Evolutionary conservation across 2,888 invertebrate genomes (phyloP).

Genomic region (Amitus sp.): DNA sequence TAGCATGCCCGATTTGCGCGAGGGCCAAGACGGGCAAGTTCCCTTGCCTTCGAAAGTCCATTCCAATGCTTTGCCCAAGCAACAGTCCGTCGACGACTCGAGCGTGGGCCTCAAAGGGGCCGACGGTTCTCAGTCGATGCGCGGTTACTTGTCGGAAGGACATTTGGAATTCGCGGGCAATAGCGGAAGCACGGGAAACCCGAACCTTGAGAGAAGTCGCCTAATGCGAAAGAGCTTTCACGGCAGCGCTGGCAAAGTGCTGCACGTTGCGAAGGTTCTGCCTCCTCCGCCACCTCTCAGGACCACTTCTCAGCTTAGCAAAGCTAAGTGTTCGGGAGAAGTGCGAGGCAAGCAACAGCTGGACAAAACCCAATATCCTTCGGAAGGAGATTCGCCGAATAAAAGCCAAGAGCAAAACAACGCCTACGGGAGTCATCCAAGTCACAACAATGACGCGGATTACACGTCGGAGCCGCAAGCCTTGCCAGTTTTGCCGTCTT

Average conservation of each 20-base stretch:
- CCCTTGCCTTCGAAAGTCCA: slow-evolving; percentile 49
- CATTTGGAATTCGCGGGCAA: slow-evolving; percentile 79
- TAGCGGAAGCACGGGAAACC: slow-evolving; percentile 73
- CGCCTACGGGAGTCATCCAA: slow-evolving; percentile 58
- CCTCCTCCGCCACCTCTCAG: slow-evolving; percentile 87
- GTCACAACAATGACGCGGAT: slow-evolving; percentile 51
- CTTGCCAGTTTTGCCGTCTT: slow-evolving; percentile 71
- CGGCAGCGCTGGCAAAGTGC: slow-evolving; percentile 82
- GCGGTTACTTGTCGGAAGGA: slow-evolving; percentile 88
- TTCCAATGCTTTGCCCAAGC: slow-evolving; percentile 56
- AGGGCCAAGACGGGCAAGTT: slow-evolving; percentile 75
- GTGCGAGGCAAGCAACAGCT: slow-evolving; percentile 59
- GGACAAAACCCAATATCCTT: slow-evolving; percentile 48
- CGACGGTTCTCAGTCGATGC: slow-evolving; percentile 73
- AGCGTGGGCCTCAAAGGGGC: slow-evolving; percentile 74
- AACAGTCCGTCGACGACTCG: slow-evolving; percentile 77
- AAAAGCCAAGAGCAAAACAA: slow-evolving; percentile 64
- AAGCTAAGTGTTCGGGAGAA: slow-evolving; percentile 72
- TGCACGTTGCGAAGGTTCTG: slow-evolving; percentile 85
- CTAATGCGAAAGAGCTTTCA: slow-evolving; percentile 91
- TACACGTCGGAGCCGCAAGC: slow-evolving; percentile 71
- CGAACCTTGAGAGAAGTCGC: slow-evolving; percentile 86
- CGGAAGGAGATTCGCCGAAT: slow-evolving; percentile 38
- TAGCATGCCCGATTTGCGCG: slow-evolving; percentile 91
- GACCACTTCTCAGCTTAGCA: slow-evolving; percentile 86